phyloP scores from a whole-genome alignment of 35 echinoderm and acorn worm genomes.

The Antedon bifida region DNA sequence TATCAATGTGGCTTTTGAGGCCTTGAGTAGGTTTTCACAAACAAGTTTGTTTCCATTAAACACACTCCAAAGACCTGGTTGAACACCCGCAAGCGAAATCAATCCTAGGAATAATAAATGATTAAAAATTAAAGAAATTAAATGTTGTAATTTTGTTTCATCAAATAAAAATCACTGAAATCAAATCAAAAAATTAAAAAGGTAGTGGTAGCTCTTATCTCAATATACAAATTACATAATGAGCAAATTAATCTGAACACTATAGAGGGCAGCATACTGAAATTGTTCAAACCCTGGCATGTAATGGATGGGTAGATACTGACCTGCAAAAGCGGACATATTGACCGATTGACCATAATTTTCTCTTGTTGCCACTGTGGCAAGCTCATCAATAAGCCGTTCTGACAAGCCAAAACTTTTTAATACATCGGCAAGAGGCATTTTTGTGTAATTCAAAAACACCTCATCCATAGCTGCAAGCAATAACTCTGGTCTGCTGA shows the following conservation, averaged over 20 bases:
- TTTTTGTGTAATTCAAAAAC: constrained; percentile 24
- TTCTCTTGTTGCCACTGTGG: constrained; percentile 51
- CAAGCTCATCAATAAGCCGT: constrained; percentile 49
- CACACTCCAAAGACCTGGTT: constrained; percentile 73
- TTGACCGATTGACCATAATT: constrained; percentile 53
- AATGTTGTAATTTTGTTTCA: not conserved
- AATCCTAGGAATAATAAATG: constrained; percentile 18
- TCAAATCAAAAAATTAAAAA: too few species aligned
- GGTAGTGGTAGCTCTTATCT: too few species aligned
- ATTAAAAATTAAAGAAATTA: not conserved
- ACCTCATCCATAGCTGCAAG: constrained; percentile 41
- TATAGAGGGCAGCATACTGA: too few species aligned
- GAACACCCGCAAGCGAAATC: constrained; percentile 59
- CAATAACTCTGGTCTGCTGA: constrained; percentile 24
- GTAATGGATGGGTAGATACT: too few species aligned
- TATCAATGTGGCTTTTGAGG: constrained; percentile 21
- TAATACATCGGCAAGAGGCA: constrained; percentile 17
- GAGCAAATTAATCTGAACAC: too few species aligned
- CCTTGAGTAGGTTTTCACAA: constrained; percentile 19
- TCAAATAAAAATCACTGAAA: too few species aligned
- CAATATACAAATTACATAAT: too few species aligned
- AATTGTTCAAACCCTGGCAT: too few species aligned
- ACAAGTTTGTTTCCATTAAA: constrained; percentile 57
- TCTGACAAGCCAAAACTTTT: constrained; percentile 41
- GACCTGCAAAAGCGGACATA: constrained; percentile 75